Conservation (phyloP, 2,888 invertebrate species). For the Epinotia nisella region DNA sequence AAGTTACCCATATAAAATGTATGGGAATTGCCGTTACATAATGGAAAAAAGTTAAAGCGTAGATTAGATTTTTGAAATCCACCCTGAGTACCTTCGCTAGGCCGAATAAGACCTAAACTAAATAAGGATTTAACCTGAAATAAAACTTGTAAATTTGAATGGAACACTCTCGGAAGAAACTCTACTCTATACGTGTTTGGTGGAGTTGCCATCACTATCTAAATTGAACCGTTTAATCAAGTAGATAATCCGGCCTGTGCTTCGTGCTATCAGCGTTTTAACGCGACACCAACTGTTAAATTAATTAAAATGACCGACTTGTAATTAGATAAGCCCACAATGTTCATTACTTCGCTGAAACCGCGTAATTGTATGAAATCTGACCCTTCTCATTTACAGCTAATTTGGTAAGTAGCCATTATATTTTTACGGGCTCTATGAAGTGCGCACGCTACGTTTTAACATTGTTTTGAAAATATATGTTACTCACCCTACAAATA, state of each 20-base stretch:
- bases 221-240: background rate
- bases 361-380: constrained; percentile 21
- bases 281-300: constrained; percentile 22
- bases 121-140: too few relatives aligned
- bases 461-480: background rate
- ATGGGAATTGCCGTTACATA: too few relatives aligned
- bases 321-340: constrained; percentile 21
- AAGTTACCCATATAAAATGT: too few relatives aligned
- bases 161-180: background rate
- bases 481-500: constrained; percentile 31
- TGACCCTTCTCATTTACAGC: constrained; percentile 37
- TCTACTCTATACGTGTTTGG: background rate
- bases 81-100: too few relatives aligned
- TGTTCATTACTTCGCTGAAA: constrained; percentile 37
- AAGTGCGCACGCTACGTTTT: constrained; percentile 22
- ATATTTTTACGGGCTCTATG: constrained; percentile 29
- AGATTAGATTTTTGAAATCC: too few relatives aligned
- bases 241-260: background rate
- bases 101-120: background rate
- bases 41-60: too few relatives aligned
- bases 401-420: constrained; percentile 35
- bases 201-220: background rate
- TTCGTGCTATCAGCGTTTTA: background rate
- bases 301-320: constrained; percentile 22
- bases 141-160: too few relatives aligned